phyloP scores from a whole-genome alignment of 2,113 vertebrate species.

The Nothocercus julius region DNA sequence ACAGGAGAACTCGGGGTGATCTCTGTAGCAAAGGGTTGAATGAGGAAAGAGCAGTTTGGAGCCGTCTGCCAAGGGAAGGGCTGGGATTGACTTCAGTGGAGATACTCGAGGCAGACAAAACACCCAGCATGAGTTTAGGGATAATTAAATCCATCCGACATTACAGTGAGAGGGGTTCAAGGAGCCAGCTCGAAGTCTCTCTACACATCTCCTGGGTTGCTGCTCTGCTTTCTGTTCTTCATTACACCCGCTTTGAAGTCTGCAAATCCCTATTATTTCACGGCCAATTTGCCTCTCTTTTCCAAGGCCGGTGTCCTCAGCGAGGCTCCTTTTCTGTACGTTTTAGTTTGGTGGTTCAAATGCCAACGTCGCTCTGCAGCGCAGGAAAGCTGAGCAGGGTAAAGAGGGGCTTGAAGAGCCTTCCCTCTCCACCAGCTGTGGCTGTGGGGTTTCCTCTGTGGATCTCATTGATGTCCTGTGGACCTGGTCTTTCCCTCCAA shows the following conservation, averaged over 20 bases:
- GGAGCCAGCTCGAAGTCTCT: background rate
- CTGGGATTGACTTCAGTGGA: conserved; percentile 2
- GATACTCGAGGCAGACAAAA: background rate
- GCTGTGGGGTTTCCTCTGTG: background rate
- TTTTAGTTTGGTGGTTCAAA: background rate
- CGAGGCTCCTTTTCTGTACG: background rate
- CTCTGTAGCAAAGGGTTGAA: background rate
- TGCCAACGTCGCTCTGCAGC: background rate
- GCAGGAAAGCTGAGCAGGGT: background rate
- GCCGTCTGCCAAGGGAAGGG: conserved; percentile 11
- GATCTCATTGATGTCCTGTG: background rate
- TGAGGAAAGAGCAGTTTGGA: background rate
- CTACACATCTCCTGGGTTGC: conserved; percentile 27
- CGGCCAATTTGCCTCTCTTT: conserved; percentile 29
- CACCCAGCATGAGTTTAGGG: background rate
- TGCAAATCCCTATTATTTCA: conserved; percentile 62
- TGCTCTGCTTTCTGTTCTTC: conserved; percentile 38
- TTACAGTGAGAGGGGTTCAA: background rate
- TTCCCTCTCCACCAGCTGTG: background rate
- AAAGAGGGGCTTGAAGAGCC: fast-evolving
- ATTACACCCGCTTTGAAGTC: conserved; percentile 41
- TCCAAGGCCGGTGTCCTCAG: background rate
- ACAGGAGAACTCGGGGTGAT: background rate
- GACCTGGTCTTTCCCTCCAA: background rate
- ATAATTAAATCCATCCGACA: conserved; percentile 36